Percentiles rank a stretch among this genome's conserved stretches.
These are phyloP conservation scores for Microtus montanus DNA, from an alignment of 2,113 vertebrate genomes.

Conservation along the genomic window DNA sequence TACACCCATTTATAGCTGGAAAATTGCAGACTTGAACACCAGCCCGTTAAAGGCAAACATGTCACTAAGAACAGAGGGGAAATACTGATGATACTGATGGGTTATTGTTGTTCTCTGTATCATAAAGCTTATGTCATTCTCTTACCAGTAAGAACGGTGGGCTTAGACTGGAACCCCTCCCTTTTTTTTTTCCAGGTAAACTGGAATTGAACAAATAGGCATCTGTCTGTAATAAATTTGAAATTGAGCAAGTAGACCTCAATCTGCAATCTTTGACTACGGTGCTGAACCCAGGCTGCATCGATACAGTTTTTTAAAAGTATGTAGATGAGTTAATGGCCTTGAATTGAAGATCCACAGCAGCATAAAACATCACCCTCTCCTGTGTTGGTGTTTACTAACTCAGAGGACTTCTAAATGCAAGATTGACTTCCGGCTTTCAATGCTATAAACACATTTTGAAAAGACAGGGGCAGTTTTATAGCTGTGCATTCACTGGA, in stretches of 20 bases:
- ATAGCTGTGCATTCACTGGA: neutral
- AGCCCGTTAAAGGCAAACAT: neutral
- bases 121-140: neutral
- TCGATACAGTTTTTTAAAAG: neutral
- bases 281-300: neutral
- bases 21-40: neutral
- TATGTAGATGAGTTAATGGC: slow-evolving; percentile 6
- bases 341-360: neutral
- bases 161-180: neutral
- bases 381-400: slow-evolving; percentile 34
- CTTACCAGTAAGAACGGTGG: neutral
- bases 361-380: neutral
- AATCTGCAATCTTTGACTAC: neutral
- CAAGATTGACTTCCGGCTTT: neutral
- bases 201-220: slow-evolving; percentile 42
- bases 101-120: neutral
- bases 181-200: slow-evolving; percentile 3
- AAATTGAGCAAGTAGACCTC: slow-evolving; percentile 21
- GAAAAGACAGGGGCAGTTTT: slow-evolving; percentile 27
- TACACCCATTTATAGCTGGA: neutral
- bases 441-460: slow-evolving; percentile 12
- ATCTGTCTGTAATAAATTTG: slow-evolving; percentile 14
- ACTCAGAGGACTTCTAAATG: slow-evolving; percentile 9
- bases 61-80: neutral
- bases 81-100: neutral